Base-by-base conservation (phyloP, 2,888 invertebrate genomes). In the Rotaria sp. region DNA sequence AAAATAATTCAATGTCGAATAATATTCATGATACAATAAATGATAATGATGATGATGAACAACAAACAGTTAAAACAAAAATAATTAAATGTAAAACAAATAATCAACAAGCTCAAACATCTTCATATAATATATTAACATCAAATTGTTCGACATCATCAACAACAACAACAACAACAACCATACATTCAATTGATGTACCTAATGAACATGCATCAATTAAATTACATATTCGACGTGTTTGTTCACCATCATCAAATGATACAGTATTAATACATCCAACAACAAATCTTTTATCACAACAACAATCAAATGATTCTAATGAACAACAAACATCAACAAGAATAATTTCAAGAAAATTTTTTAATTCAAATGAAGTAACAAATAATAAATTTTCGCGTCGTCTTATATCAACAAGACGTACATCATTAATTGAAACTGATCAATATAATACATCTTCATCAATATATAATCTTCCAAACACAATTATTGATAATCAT, bases 161-260 rank as follows among this genome's bases (percentile, higher is more conserved):
- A 59, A 2, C 75, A 21, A 41, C 75, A 57, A 13, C 35, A 35
- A 7, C 67, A 18, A 30, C 67, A n/a, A 45, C 80, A 80, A 38
- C 45, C n/a, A 45, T 45, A 45, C 80, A 26, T 45, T 80, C 80
- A 13, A 41, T 41, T 45, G 80, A 80, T 80, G 80, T 45, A n/a
- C 80, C 80, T 10, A 80, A 45, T 80, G 80, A 80, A n/a, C 80
- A 80, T 45, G 45, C 80, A 80, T 80, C 80, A 38, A 41, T 80
- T 45, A 80, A 80, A 80, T n/a, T 80, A 45, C 41, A 80, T n/a
- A 80, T 80, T 80, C 80, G 80, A 45, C 80, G 80, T 80, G 80
- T 80, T 45, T 80, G 80, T 80, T 45, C 45, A 13, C 80, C 80
- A 45, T 45, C 80, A 45, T 38, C 67, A 18, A 67, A 67, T 67